Percentiles rank a stretch among this genome's conserved stretches.
phyloP scores from a whole-genome alignment of 2,888 invertebrate genomes.

The Lasioglossum oenotherae region DNA sequence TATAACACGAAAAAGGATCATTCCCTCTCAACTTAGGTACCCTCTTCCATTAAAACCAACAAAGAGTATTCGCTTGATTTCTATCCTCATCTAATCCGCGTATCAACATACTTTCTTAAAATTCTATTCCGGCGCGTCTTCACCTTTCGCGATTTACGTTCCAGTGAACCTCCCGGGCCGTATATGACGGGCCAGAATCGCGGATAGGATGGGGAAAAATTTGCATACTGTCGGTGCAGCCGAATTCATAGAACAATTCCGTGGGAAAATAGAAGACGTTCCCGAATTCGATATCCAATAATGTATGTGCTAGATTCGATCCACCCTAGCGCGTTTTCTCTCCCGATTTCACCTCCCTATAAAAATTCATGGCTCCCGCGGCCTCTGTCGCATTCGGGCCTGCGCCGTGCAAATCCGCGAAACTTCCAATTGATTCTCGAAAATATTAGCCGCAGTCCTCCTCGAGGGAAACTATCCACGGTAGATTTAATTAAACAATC shows the following conservation, averaged over 20 bases:
- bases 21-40: not conserved
- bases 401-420: constrained; percentile 28
- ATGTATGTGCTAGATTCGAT: constrained; percentile 7
- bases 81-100: not conserved
- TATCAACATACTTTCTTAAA: not conserved
- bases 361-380: constrained; percentile 42
- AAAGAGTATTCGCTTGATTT: not conserved
- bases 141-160: not conserved
- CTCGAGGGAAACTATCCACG: constrained; percentile 18
- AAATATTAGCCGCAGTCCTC: constrained; percentile 36
- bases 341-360: constrained; percentile 8
- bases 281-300: constrained; percentile 25
- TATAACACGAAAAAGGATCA: not conserved
- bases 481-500: constrained; percentile 63
- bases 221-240: constrained; percentile 20
- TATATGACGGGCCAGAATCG: not conserved
- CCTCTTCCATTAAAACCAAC: too few species aligned
- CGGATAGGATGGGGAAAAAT: not conserved
- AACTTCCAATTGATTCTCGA: constrained; percentile 49
- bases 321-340: not conserved
- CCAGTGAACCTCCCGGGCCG: not conserved
- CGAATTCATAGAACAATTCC: constrained; percentile 15
- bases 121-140: not conserved
- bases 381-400: not conserved
- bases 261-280: constrained; percentile 21